These are phyloP conservation scores for Ormyrus nitidulus DNA, from an alignment of 2,888 invertebrate species.

Conservation along the genomic window DNA sequence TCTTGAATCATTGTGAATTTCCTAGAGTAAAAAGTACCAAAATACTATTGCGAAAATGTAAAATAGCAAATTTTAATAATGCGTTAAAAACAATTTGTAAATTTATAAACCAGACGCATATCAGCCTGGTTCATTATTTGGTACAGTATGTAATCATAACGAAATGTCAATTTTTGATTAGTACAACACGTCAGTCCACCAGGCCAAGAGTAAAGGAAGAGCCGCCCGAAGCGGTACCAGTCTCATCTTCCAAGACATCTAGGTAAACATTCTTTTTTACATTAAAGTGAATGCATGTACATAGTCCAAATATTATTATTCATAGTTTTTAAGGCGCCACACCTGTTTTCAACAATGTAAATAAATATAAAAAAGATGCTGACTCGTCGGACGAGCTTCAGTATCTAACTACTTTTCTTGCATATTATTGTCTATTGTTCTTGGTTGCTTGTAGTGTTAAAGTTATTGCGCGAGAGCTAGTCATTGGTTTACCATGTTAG, in stretches of 20 bases:
- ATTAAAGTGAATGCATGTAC: conserved; percentile 67
- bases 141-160: conserved; percentile 67
- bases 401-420: conserved; percentile 9
- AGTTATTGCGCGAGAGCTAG: conserved; percentile 16
- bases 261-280: conserved; percentile 73
- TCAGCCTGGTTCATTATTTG: conserved; percentile 61
- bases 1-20: conserved; percentile 37
- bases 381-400: conserved; percentile 34
- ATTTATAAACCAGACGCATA: conserved; percentile 54
- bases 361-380: conserved; percentile 3
- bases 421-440: conserved; percentile 19
- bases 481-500: background rate
- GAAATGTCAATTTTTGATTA: conserved; percentile 73
- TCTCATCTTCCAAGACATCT: conserved; percentile 75
- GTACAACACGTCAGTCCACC: conserved; percentile 75
- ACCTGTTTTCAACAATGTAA: conserved; percentile 46
- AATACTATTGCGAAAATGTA: conserved; percentile 32
- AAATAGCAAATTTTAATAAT: too few relatives aligned
- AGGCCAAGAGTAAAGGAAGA: conserved; percentile 76
- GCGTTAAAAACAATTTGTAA: conserved; percentile 40
- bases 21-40: conserved; percentile 11
- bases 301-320: conserved; percentile 47
- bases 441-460: conserved; percentile 44
- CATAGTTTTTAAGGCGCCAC: conserved; percentile 40
- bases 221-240: conserved; percentile 74